These are phyloP conservation scores for Epirrhoe tristata DNA, from an alignment of 2,888 invertebrate species.

Conservation along the genomic window DNA sequence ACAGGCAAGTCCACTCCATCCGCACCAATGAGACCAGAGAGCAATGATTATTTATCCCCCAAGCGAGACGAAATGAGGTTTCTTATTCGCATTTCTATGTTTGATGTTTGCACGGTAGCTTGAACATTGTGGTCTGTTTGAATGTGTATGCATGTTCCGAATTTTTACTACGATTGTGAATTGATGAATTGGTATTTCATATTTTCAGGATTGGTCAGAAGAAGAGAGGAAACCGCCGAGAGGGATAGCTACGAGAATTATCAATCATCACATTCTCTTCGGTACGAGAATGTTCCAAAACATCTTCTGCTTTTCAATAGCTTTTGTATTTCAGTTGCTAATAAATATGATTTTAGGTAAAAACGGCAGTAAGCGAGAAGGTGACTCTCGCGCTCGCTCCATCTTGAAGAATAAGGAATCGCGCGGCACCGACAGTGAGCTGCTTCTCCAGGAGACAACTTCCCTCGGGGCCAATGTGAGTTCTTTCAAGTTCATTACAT, in stretches of 20 bases:
- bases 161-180: not conserved
- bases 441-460: slow-evolving; percentile 79
- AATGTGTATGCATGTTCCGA: slow-evolving; percentile 28
- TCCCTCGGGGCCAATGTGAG: slow-evolving; percentile 81
- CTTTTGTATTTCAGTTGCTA: not conserved
- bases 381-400: slow-evolving; percentile 79
- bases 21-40: slow-evolving; percentile 7
- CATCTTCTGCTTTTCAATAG: not conserved
- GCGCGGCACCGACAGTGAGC: slow-evolving; percentile 83
- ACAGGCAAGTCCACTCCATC: slow-evolving; percentile 84
- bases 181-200: not conserved
- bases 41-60: slow-evolving; percentile 7
- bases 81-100: slow-evolving; percentile 29
- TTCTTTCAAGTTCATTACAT: not conserved
- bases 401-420: slow-evolving; percentile 84
- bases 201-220: slow-evolving; percentile 80
- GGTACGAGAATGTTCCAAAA: slow-evolving; percentile 54
- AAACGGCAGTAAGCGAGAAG: slow-evolving; percentile 79
- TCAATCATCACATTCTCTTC: slow-evolving; percentile 84
- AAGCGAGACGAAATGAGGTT: slow-evolving; percentile 23
- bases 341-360: slow-evolving; percentile 63
- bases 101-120: slow-evolving; percentile 52
- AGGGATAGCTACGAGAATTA: slow-evolving; percentile 84
- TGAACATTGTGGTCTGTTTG: slow-evolving; percentile 11
- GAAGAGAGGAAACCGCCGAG: slow-evolving; percentile 82